Conservation (phyloP, 2,797 vertebrate genomes). For the Denticeps clupeoides region DNA sequence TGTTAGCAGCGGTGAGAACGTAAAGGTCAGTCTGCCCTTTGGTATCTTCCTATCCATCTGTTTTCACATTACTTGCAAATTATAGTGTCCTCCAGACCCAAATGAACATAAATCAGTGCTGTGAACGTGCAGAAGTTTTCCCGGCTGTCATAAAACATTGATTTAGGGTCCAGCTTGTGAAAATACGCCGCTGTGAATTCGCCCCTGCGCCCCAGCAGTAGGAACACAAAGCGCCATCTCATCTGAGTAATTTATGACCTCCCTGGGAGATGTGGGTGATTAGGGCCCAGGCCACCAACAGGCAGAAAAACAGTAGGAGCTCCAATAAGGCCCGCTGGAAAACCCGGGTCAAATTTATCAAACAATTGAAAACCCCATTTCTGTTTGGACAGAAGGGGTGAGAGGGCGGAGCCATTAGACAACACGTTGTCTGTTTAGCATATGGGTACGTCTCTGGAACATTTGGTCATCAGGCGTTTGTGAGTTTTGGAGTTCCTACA, state of each 20-base stretch:
- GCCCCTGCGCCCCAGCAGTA: slow-evolving; percentile 74
- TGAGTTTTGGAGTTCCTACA: slow-evolving; percentile 97
- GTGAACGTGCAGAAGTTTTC: slow-evolving; percentile 86
- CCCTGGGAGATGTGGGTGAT: slow-evolving; percentile 88
- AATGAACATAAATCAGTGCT: slow-evolving; percentile 93
- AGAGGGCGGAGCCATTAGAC: slow-evolving; percentile 52
- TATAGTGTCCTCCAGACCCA: slow-evolving; percentile 94
- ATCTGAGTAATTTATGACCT: slow-evolving; percentile 96
- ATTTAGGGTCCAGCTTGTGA: slow-evolving; percentile 95
- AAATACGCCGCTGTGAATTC: slow-evolving; percentile 81
- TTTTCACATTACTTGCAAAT: slow-evolving; percentile 95
- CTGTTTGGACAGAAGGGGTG: slow-evolving; percentile 83
- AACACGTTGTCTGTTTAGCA: slow-evolving; percentile 92
- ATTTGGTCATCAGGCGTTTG: slow-evolving; percentile 83
- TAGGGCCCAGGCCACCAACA: slow-evolving; percentile 98
- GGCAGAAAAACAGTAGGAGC: slow-evolving; percentile 97
- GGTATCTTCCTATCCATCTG: slow-evolving; percentile 96
- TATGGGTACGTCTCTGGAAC: slow-evolving; percentile 78
- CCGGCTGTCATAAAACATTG: slow-evolving; percentile 99
- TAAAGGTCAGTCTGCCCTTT: slow-evolving; percentile 73
- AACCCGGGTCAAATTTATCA: slow-evolving; percentile 95
- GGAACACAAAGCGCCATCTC: slow-evolving; percentile 95
- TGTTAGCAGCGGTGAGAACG: slow-evolving; percentile 70
- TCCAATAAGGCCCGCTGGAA: slow-evolving; percentile 90
- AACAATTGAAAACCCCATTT: slow-evolving; percentile 76